Conservation (phyloP, 2,113 vertebrate species). For the Trichechus manatus region DNA sequence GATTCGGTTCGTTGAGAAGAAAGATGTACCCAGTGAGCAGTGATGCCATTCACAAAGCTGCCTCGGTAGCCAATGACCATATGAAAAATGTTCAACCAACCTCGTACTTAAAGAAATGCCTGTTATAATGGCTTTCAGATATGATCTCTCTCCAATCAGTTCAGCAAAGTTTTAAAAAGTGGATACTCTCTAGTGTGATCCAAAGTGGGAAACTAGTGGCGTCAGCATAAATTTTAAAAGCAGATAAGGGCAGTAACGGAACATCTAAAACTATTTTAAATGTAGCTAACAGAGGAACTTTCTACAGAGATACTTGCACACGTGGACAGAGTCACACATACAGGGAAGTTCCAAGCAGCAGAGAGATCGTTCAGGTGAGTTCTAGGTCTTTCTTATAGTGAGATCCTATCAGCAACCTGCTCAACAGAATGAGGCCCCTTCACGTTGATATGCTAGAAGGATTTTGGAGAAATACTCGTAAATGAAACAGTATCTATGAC, state of each 20-base stretch:
- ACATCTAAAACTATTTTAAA: neutral
- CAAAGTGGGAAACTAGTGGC: neutral
- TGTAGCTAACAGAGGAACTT: neutral
- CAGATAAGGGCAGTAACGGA: neutral
- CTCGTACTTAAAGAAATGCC: neutral
- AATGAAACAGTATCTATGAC: neutral
- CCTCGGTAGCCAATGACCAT: neutral
- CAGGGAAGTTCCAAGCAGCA: neutral
- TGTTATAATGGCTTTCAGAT: neutral
- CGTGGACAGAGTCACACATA: neutral
- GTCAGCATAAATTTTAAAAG: neutral
- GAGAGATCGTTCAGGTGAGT: neutral
- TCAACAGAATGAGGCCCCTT: neutral
- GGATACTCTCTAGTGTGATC: neutral
- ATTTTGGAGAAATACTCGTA: neutral
- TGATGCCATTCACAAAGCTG: neutral
- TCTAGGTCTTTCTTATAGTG: neutral
- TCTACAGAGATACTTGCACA: neutral
- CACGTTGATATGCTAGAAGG: neutral
- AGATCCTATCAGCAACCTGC: neutral
- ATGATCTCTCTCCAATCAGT: neutral
- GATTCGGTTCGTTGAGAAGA: neutral
- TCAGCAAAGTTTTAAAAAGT: neutral
- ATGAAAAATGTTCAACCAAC: neutral
- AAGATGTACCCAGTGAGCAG: neutral